These are phyloP conservation scores for Aphelocoma coerulescens DNA, from an alignment of 2,113 vertebrate species.

Conservation along the genomic window DNA sequence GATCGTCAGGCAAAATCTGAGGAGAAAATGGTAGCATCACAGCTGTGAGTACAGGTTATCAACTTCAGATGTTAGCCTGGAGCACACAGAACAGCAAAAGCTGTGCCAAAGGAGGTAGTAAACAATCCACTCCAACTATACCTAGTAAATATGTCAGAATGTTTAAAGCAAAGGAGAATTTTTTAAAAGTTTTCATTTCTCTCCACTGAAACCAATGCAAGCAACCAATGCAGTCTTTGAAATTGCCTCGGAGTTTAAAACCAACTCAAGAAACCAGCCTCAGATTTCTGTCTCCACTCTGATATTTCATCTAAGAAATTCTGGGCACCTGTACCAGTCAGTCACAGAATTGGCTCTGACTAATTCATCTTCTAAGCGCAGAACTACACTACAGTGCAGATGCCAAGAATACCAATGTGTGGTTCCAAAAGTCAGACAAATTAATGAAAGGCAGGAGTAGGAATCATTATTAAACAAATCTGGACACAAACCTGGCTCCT, in stretches of 20 bases:
- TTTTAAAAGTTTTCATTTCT: neutral
- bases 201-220: neutral
- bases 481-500: neutral
- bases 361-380: neutral
- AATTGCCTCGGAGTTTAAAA: neutral
- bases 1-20: constrained; percentile 97
- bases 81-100: neutral
- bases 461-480: neutral
- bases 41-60: neutral
- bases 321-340: neutral
- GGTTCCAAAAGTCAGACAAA: neutral
- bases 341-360: neutral
- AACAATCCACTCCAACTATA: neutral
- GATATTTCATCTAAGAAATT: neutral
- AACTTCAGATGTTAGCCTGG: neutral
- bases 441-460: neutral
- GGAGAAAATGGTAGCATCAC: neutral
- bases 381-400: neutral
- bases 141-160: neutral
- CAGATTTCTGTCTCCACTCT: neutral
- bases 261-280: neutral
- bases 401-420: neutral
- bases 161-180: neutral
- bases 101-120: accelerated
- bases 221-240: neutral